Base-by-base conservation (phyloP, 2,888 invertebrate species). In the Gortyna flavago region DNA sequence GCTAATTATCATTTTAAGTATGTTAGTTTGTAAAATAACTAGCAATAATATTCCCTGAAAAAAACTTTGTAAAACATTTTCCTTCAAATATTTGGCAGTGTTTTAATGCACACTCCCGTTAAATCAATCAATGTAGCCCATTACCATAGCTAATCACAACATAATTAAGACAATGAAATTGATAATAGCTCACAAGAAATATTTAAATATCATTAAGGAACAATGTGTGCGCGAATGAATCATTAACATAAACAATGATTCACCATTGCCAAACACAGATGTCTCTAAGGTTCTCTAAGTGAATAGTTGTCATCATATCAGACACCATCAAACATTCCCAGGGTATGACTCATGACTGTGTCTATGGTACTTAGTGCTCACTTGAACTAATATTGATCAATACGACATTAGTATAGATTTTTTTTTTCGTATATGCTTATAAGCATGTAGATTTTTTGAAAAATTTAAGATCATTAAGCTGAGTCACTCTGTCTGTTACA, bases 201-300 rank as follows among this genome's bases (percentile, higher is more conserved):
- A 87, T 84, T 87, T 87, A 86, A 91, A 87, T 87, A 86, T 83
- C 72, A 84, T 79, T 87, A 86, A 68, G 74, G 68, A 82, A 80
- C 88, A 84, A 87, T 85, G 79, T 85, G 80, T 88, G 83, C 77
- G 80, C 88, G 87, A 89, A 89, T 93, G 93, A 94, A 81, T 93
- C 92, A 94, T 92, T 91, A 89, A 86, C 84, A 88, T 89, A 91
- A 90, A 92, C 87, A 91, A 87, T 92, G 93, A 93, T 88, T 94
- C 93, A 93, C 75, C 83, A 62, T 89, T 87, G 87, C 88, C 91
- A 93, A 93, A 93, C 90, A 92, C 94, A 94, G 93, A 93, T 94
- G 93, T 90, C 88, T 89, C 90, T 90, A 79, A 38, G 38, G n/a
- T n/a, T n/a, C n/a, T n/a, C 38, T 41, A 11, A 77, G 41, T 9